These are phyloP conservation scores for Magallana ariakensis DNA, from an alignment of 1,140 invertebrate species.

Conservation along the genomic window DNA sequence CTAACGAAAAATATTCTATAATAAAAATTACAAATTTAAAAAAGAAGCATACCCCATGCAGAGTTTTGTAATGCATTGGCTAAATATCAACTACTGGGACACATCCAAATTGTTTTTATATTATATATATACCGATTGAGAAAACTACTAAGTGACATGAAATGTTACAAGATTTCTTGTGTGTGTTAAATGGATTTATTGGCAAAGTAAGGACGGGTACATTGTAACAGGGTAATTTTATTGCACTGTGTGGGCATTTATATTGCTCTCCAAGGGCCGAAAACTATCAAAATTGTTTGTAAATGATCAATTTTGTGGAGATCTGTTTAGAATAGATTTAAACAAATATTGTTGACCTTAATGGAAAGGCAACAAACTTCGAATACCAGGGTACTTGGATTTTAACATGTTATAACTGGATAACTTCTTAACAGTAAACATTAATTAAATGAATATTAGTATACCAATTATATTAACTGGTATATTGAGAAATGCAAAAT, in stretches of 20 bases:
- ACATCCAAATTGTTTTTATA: too few relatives aligned
- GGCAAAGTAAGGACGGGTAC: neutral
- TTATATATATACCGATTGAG: too few relatives aligned
- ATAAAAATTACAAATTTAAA: too few relatives aligned
- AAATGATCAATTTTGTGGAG: slow-evolving; percentile 12
- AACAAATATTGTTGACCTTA: neutral
- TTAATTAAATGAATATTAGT: too few relatives aligned
- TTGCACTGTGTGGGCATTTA: neutral
- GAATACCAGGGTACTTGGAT: neutral
- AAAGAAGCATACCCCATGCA: too few relatives aligned
- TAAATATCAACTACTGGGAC: too few relatives aligned
- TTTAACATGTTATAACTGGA: neutral
- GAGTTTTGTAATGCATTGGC: too few relatives aligned
- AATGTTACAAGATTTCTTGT: too few relatives aligned
- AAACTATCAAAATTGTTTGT: slow-evolving; percentile 12
- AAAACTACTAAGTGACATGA: too few relatives aligned
- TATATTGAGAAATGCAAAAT: too few relatives aligned
- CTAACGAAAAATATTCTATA: too few relatives aligned
- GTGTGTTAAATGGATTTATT: neutral
- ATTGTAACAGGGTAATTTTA: slow-evolving; percentile 1
- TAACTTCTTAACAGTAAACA: neutral
- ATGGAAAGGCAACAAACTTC: neutral
- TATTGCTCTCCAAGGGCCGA: neutral
- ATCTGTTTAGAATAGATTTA: neutral
- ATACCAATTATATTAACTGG: too few relatives aligned